Evolutionary conservation across 2,113 vertebrate genomes (phyloP).

Genomic region (Hippotragus niger): DNA sequence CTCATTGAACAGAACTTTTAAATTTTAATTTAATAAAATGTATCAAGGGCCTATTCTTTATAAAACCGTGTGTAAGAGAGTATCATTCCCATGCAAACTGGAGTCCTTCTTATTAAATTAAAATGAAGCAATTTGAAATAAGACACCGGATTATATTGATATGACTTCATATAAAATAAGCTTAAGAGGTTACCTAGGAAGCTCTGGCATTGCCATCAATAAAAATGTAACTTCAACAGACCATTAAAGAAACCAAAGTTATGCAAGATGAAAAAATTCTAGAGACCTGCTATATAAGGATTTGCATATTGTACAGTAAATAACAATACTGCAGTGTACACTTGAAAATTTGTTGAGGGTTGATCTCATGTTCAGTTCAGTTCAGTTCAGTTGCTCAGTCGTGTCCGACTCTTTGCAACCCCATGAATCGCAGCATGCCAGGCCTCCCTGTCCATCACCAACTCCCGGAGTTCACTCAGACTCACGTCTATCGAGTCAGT

Average conservation of each 20-base stretch:
- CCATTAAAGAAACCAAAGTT: neutral
- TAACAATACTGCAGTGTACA: neutral
- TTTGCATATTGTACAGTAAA: neutral
- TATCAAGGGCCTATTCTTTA: neutral
- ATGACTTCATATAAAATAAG: slow-evolving; percentile 30
- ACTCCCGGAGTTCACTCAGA: too few relatives aligned
- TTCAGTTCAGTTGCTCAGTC: too few relatives aligned
- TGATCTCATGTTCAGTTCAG: neutral
- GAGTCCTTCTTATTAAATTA: slow-evolving; percentile 18
- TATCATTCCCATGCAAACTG: neutral
- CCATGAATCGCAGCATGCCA: too few relatives aligned
- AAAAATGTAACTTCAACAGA: slow-evolving; percentile 9
- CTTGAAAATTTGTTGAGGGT: neutral
- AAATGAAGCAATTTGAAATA: slow-evolving; percentile 35
- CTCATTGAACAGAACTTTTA: neutral
- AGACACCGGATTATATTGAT: neutral
- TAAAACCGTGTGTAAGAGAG: neutral
- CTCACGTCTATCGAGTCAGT: too few relatives aligned
- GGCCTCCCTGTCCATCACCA: too few relatives aligned
- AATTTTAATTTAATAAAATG: slow-evolving; percentile 35
- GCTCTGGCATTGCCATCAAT: neutral
- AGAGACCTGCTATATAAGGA: neutral
- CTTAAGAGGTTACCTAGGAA: slow-evolving; percentile 1
- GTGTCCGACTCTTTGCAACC: too few relatives aligned
- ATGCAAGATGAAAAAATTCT: neutral